Evolutionary conservation across 1,140 invertebrate species (phyloP).

Genomic region (Drosophila sulfurigaster): DNA sequence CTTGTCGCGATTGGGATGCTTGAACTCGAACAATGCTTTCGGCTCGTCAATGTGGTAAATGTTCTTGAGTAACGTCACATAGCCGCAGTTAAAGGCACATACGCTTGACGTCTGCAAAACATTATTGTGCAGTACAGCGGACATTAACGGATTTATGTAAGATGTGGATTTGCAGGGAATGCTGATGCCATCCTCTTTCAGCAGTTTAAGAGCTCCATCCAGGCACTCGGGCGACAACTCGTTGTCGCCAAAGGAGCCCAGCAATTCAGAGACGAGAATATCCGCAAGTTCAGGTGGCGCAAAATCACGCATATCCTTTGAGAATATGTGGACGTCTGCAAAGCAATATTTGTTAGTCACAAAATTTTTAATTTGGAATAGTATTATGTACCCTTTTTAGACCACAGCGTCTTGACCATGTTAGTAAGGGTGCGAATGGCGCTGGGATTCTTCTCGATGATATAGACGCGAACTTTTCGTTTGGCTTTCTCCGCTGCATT

Average conservation of each 20-base stretch:
- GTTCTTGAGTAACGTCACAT: conserved; percentile 97
- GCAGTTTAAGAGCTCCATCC: conserved; percentile 95
- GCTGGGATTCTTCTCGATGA: conserved; percentile 99
- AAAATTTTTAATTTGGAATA: not conserved
- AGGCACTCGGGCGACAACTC: conserved; percentile 99
- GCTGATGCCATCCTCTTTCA: conserved; percentile 96
- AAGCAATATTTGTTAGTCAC: not conserved
- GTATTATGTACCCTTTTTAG: conserved; percentile 86
- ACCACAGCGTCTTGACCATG: conserved; percentile 93
- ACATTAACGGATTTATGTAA: conserved; percentile 93
- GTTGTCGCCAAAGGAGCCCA: conserved; percentile 99
- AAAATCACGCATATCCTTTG: conserved; percentile 96
- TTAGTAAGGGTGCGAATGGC: conserved; percentile 95
- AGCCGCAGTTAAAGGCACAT: conserved; percentile 86
- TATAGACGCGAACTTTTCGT: conserved; percentile 91
- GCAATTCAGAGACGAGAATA: conserved; percentile 97
- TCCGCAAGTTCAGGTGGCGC: conserved; percentile 94
- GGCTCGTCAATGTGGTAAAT: conserved; percentile 92
- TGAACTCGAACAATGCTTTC: conserved; percentile 94
- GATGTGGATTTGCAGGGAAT: conserved; percentile 97
- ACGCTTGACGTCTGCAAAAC: conserved; percentile 68
- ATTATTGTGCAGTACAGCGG: conserved; percentile 86
- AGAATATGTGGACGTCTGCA: conserved; percentile 89
- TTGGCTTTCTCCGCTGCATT: conserved; percentile 89
- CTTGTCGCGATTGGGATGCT: conserved; percentile 91